Base-by-base conservation (phyloP, 1,140 invertebrate genomes). In the Conopomorpha cramerella region DNA sequence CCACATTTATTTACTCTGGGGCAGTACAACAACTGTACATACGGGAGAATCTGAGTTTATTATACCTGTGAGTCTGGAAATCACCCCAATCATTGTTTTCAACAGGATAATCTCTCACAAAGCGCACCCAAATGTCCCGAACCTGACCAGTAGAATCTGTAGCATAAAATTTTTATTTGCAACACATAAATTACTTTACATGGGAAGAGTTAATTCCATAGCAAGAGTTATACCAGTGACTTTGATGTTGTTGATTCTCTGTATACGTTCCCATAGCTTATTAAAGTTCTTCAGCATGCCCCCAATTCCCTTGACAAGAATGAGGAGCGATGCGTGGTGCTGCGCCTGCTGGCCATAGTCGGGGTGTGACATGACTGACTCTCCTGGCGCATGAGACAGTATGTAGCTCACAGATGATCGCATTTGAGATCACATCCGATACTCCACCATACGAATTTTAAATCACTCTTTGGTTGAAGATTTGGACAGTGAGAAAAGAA, bases 51-150 rank as follows among this genome's bases (percentile, higher is more conserved):
- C 91, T 61, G 55, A n/a, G n/a, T n/a, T n/a, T 16, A 4, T 39
- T 10, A 39, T 61, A 73, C 76, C 76, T 82, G 70, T 98, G 94
- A 8, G 93, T 95, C 78, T 98, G 95, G 76, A 96, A 98, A 61
- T 97, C 94, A 2, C 95, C 94, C 95, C 95, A 98, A 51, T 96
- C 93, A 79, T 95, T 96, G 64, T 95, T 95, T 61, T 96, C 93
- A 18, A 91, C 86, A 2, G 93, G 90, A 81, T 98, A 94, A 34
- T 89, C 86, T 44, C 87, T 84, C 3, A 94, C 86, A 76, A 93
- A 97, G 30, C 92, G 82, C 8, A 94, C 83, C 76, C 85, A 87
- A 49, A 96, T 89, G 43, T 86, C 86, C 49, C 93, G 80, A 1
- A 84, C 78, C 47, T 83, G 79, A 8, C 87, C 88, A 43, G 80